Evolutionary conservation across 2,888 invertebrate species (phyloP).

Genomic region (Dastarcus helophoroides): DNA sequence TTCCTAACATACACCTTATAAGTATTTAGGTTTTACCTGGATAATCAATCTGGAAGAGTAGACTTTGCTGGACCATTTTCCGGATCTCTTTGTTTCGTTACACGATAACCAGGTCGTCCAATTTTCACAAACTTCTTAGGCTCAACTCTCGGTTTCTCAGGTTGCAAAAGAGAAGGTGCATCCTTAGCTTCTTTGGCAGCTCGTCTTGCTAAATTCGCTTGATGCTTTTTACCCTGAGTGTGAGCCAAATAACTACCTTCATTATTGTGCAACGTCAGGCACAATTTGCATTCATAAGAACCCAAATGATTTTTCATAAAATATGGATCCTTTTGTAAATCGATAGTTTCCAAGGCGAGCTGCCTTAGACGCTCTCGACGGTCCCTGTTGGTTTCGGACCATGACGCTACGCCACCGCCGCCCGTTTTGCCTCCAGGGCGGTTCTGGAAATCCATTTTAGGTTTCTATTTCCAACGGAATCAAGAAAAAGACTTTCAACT

Average conservation of each 20-base stretch:
- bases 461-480: no score
- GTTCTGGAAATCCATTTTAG: slow-evolving; percentile 94
- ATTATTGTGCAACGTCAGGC: slow-evolving; percentile 96
- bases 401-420: slow-evolving; percentile 97
- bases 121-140: slow-evolving; percentile 99
- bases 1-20: slow-evolving; percentile 5
- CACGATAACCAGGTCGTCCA: slow-evolving; percentile 96
- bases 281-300: slow-evolving; percentile 97
- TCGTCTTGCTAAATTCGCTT: slow-evolving; percentile 91
- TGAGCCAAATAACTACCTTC: slow-evolving; percentile 98
- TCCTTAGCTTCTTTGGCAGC: slow-evolving; percentile 99
- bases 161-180: slow-evolving; percentile 85
- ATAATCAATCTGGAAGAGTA: slow-evolving; percentile 94
- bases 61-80: slow-evolving; percentile 91
- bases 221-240: slow-evolving; percentile 99
- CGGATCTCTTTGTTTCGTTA: slow-evolving; percentile 95
- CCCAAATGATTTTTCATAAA: slow-evolving; percentile 99
- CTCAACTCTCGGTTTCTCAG: slow-evolving; percentile 92
- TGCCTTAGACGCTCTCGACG: slow-evolving; percentile 90
- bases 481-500: no score
- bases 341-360: slow-evolving; percentile 95
- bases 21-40: no score
- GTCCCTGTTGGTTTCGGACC: slow-evolving; percentile 97
- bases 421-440: slow-evolving; percentile 98
- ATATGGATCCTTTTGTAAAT: slow-evolving; percentile 98